Evolutionary conservation across 2,797 vertebrate genomes (phyloP), one percentile per base, ranked within the genome.

Genomic region (Champsocephalus gunnari): DNA sequence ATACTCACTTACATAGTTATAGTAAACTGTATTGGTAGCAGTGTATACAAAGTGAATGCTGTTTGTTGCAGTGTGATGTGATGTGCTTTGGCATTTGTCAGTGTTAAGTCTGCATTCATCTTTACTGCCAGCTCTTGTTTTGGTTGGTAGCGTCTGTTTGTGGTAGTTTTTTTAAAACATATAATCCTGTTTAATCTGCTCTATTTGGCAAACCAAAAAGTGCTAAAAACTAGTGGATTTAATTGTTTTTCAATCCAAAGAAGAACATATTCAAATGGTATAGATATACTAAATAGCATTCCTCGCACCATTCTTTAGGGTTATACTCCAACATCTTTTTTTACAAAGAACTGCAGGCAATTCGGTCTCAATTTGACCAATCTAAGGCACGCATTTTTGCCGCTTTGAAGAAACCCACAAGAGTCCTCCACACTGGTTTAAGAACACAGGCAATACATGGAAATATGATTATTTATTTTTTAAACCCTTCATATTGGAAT

Each of bases 181-280:
- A 62, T 38, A 45, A 75, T 75, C 64, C 56, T 32, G 44, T n/a
- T 75, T 68, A 77, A 57, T 72, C 48, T 72, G 56, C 41, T 38
- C 6, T 38, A 38, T 38, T 38, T 38, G 34, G 34, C 34, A 9
- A 59, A 67, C 76, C 56, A 54, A 63, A 66, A 43, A 6, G 9
- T 9, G 17, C 16, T 32, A 10, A 70, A 56, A 24, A 14, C 12
- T 14, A 17, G 12, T 43, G 32, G 65, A 51, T 56, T 3, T 3
- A 50, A 7, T 50, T 34, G n/a, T 28, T 61, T 67, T 60, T 59
- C 5, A 66, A 28, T 28, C 28, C 4, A 28, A 59, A 58, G 32
- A 62, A 41, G 10, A 0, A 3, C 14, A 70, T 63, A 13, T 51
- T 3, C 5, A 38, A 38, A 48, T 2, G 0, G 14, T 38, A 24